Evolutionary conservation across 2,888 invertebrate species (phyloP), one percentile per base, ranked within the genome.

Genomic region (Leptopilina drosophilae): DNA sequence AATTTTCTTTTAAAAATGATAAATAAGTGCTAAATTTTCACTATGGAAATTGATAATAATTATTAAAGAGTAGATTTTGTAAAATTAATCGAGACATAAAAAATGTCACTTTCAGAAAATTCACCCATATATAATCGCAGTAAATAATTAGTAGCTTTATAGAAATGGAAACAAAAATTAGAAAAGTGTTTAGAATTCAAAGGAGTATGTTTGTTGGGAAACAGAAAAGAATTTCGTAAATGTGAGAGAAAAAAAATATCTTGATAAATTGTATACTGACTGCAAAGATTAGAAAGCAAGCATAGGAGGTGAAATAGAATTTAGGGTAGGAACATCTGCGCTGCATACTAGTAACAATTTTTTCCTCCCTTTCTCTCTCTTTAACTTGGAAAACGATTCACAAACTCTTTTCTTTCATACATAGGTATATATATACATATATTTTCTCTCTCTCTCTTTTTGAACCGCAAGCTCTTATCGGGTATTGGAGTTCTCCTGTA

Each of bases 271-370:
- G 14, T 33, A 56, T 33, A 15, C 33, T 33, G 53, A n/a, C 26
- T 53, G 46, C 14, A 73, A 53, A 56, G 73, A 59, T 59, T 33
- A 59, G 73, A 8, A 73, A 40, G 73, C n/a, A 59, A 53, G 33
- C 53, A 53, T 26, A 20, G 33, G 69, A 14, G 53, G 56, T n/a
- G 56, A 83, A 84, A 83, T 84, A 84, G 85, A 85, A 85, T 85
- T 84, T 86, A 81, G 8, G 80, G 82, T 64, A 80, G 79, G 82
- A 78, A 82, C 84, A 85, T 85, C 84, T 83, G 84, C 82, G 80
- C 80, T 64, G 76, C 77, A 64, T 12, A 79, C 79, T 78, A 49
- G 77, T 64, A 64, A 40, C 65, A 78, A 77, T 77, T 64, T 15
- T 14, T 42, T 15, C 67, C 59, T 46, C 62, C 9, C 46, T 46